Evolutionary conservation across 2,888 invertebrate genomes (phyloP), one percentile per base, ranked within the genome.

Genomic region (Carterocephalus palaemon): DNA sequence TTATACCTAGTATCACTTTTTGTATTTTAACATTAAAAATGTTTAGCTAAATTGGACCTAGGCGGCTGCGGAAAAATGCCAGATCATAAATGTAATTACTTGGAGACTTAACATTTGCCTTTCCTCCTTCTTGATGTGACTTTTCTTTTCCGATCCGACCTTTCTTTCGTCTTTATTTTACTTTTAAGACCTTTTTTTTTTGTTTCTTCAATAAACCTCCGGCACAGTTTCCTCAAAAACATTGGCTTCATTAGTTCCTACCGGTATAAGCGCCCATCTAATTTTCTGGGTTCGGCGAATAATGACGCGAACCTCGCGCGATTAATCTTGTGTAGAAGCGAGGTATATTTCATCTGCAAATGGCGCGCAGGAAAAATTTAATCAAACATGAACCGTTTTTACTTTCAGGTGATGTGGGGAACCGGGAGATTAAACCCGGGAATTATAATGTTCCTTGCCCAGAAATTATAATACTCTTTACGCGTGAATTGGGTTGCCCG

Each of bases 351-450:
- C 42, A 42, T 42, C 42, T 42, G 34, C 42, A 42, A 42, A 42
- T 42, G 42, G 42, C 42, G 34, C 42, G 13, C 42, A 34, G 42
- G 42, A 42, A 42, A 42, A 42, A 42, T 42, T 42, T 42, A 42
- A 42, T 42, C 42, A 42, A 42, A 42, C 34, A 42, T 20, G 42
- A 32, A 34, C 34, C 42, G 42, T 42, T 42, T 42, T 42, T 42
- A 33, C 33, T 33, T 42, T 17, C 33, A 41, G 41, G 41, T 41
- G 33, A 41, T 41, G 33, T 41, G 33, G 41, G n/a, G 41, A 41
- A 41, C 8, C 31, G 12, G 32, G 41, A 41, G 41, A 42, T 42
- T 42, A 42, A 42, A 42, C 41, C 13, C 41, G 41, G 26, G 41
- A 42, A 33, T 33, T 26, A 33, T 42, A 33, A 42, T 41, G 41